phyloP scores from a whole-genome alignment of 2,113 vertebrate genomes.

The Myotis brandtii region DNA sequence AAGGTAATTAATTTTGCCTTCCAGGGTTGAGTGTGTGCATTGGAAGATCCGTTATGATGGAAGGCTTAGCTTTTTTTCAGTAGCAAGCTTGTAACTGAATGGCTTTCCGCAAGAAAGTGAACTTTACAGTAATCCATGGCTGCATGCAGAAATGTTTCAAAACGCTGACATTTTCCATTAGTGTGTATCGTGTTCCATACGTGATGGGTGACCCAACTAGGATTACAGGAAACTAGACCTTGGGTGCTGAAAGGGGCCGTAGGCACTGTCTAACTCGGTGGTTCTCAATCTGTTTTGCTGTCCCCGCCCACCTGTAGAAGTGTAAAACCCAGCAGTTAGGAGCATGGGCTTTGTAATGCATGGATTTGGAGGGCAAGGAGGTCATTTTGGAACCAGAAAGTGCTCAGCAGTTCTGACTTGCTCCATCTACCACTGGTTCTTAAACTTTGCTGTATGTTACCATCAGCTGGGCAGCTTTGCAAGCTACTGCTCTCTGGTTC shows the following conservation, averaged over 20 bases:
- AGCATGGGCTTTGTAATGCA: neutral
- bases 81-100: neutral
- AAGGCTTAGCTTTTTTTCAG: neutral
- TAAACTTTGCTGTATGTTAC: neutral
- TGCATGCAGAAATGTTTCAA: slow-evolving; percentile 11
- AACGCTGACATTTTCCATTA: neutral
- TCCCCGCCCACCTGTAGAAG: neutral
- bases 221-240: neutral
- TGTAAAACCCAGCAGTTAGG: neutral
- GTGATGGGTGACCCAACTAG: neutral
- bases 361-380: neutral
- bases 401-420: neutral
- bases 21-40: neutral
- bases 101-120: neutral
- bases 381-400: neutral
- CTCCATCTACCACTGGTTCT: neutral
- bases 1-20: slow-evolving; percentile 40
- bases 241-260: neutral
- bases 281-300: neutral
- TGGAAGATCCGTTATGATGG: neutral
- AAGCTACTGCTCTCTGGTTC: neutral
- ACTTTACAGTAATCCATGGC: neutral
- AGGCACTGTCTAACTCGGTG: neutral
- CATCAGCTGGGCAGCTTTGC: neutral
- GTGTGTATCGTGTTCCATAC: neutral